Evolutionary conservation across 1,140 invertebrate genomes (phyloP), one percentile per base, ranked within the genome.

Genomic region (Drosophila nigromelanica): DNA sequence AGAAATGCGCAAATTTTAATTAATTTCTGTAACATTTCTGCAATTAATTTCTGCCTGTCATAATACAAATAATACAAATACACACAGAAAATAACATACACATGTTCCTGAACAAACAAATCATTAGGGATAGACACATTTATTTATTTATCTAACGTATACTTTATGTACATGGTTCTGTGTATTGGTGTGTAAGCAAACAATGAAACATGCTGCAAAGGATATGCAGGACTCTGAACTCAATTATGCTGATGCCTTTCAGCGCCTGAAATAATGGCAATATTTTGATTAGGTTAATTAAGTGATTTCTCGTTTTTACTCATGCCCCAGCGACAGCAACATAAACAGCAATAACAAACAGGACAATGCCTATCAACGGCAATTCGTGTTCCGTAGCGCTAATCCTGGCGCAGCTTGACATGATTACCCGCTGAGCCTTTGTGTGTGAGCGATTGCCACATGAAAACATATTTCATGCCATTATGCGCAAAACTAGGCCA

Each of bases 251-350:
- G 40, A 45, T 37, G 48, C 52, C 60, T 67, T 67, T 40, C 64
- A 56, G 50, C 61, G 69, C 54, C 62, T 39, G 52, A 52, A 33
- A 87, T 87, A 79, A 89, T 89, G 51, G 83, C 79, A 68, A 80
- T 83, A 87, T 87, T 89, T 87, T 89, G 83, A 87, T 87, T 89
- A 87, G 82, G 73, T 89, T 87, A 87, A 87, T 87, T 89, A 87
- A 87, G 83, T 78, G 79, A 89, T 76, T 82, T 81, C 81, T 74
- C 63, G 40, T 73, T 40, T 62, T 33, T 54, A 47, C 51, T 5
- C 33, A 52, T 11, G 21, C 18, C 10, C 42, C n/a, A 15, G 39
- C 48, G 74, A 71, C 50, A 24, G 30, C 12, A 47, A 21, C 50
- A 24, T 24, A 24, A 67, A 75, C 24, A 56, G 47, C 47, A 70